These are phyloP conservation scores for Zeugodacus cucurbitae DNA, from an alignment of 1,140 invertebrate genomes.

Conservation along the genomic window DNA sequence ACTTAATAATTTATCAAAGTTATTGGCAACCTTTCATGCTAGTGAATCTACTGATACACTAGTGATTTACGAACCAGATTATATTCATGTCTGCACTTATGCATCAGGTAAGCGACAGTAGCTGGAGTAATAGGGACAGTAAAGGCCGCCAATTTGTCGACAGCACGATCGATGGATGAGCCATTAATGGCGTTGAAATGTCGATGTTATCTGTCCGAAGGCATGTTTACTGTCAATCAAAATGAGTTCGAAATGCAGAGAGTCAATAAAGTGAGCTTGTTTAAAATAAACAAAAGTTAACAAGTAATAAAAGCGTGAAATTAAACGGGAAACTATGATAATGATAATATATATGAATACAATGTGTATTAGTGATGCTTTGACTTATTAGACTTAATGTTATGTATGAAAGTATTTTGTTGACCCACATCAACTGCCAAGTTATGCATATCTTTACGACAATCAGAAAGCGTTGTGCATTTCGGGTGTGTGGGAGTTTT, in stretches of 20 bases:
- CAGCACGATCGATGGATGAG: neutral
- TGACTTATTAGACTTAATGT: neutral
- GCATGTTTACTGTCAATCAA: neutral
- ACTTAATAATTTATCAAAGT: conserved; percentile 14
- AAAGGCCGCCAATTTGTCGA: conserved; percentile 9
- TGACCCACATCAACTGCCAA: conserved; percentile 16
- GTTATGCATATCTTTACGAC: neutral
- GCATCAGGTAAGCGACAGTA: neutral
- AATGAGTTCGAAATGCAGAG: neutral
- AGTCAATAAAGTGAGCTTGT: neutral
- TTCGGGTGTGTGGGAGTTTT: neutral
- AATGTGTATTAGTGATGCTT: no score
- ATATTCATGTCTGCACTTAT: neutral
- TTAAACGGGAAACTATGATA: neutral
- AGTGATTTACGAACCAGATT: neutral
- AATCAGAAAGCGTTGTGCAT: neutral
- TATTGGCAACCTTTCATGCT: neutral
- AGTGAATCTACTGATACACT: neutral
- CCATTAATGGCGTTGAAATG: conserved; percentile 22
- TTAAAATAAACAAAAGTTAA: neutral
- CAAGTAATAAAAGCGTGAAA: neutral
- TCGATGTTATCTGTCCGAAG: neutral
- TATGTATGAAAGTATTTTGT: neutral
- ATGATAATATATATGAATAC: neutral
- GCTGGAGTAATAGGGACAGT: neutral